Evolutionary conservation across 2,888 invertebrate genomes (phyloP), one percentile per base, ranked within the genome.

Genomic region (Xylophagus ater): DNA sequence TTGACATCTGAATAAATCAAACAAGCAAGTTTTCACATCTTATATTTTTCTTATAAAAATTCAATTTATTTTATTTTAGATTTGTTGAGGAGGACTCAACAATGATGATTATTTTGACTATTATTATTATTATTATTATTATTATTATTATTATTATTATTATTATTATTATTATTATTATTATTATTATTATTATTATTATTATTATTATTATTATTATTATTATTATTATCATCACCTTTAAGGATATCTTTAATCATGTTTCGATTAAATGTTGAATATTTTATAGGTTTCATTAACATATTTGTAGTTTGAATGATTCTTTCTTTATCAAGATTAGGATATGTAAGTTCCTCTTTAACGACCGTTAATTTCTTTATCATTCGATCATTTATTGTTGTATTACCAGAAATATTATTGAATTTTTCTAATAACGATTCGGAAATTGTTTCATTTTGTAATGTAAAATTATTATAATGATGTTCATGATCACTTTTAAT

Each of bases 391-490:
- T 34, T 42, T 2, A 40, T 37, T 7, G 36, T 31, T 23, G 20
- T 42, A 39, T 42, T 30, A n/a, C 69, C 79, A 7, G 81, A 80
- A 62, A 82, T 70, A 51, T 77, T 76, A 53, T 81, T 77, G 33
- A 83, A 64, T 51, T 78, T 78, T 42, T 81, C 80, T 53, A 76
- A 69, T 23, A 84, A 59, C 1, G 82, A 79, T 34, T 74, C 72
- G 49, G 78, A 81, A 40, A 82, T 62, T 24, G 70, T 71, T 38
- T 51, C 51, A 35, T 51, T 69, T 66, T 42, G 62, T 57, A 36
- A 54, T 50, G 21, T 58, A 54, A 45, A 65, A 51, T 29, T 48
- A 37, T 45, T 36, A 18, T 24, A 37, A 14, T 15, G 36, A 14
- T 10, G 8, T 12, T 40, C 32, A n/a, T 20, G 14, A 37, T 43